These are phyloP conservation scores for Turritopsis dohrnii DNA, from an alignment of 30 jellyfish, hydroid and myxozoan species.

Conservation along the genomic window DNA sequence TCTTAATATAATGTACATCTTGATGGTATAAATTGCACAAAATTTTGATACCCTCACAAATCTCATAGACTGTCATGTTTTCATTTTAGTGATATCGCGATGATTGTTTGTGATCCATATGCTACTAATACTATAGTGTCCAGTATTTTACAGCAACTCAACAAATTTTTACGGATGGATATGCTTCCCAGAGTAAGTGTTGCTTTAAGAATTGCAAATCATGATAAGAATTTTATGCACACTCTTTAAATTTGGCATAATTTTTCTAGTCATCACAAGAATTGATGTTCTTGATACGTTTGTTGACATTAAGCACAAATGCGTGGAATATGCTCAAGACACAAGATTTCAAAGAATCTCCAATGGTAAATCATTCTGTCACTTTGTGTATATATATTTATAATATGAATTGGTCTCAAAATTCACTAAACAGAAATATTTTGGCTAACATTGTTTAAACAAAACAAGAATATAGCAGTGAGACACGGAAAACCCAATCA, in stretches of 20 bases:
- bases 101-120: slow-evolving; percentile 91
- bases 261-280: slow-evolving; percentile 79
- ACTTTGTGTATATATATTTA: background rate
- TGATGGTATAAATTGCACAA: too few species aligned
- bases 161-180: slow-evolving; percentile 52
- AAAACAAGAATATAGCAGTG: too few species aligned
- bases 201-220: background rate
- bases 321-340: slow-evolving; percentile 85
- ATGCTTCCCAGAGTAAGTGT: slow-evolving; percentile 73
- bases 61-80: background rate
- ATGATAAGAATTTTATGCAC: background rate
- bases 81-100: slow-evolving; percentile 68
- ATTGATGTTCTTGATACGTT: slow-evolving; percentile 54
- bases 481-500: too few species aligned
- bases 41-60: too few species aligned
- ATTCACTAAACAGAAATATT: too few species aligned
- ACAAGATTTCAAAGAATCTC: slow-evolving; percentile 69
- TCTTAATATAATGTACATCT: too few species aligned
- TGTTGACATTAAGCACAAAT: slow-evolving; percentile 51
- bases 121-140: slow-evolving; percentile 66
- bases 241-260: background rate
- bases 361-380: slow-evolving; percentile 40
- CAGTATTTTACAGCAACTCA: slow-evolving; percentile 54
- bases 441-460: too few species aligned
- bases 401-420: background rate